Evolutionary conservation across 2,113 vertebrate genomes (phyloP).

Genomic region (Chunga burmeisteri): DNA sequence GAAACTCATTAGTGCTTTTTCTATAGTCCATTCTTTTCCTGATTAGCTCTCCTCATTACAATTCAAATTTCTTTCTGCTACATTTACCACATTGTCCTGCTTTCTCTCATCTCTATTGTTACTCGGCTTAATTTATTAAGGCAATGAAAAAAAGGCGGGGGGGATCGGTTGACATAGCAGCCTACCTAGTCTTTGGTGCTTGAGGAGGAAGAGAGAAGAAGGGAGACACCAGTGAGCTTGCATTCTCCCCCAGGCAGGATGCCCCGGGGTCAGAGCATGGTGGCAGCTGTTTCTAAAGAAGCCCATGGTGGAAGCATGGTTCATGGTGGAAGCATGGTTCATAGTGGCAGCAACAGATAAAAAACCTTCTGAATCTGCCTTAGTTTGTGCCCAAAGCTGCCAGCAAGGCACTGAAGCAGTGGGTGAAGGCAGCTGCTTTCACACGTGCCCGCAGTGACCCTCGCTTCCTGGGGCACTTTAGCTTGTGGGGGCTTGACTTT

Average conservation of each 20-base stretch:
- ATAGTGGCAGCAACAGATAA: neutral
- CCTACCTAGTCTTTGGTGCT: neutral
- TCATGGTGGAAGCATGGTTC: rapidly evolving
- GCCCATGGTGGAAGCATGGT: rapidly evolving
- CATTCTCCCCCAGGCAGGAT: neutral
- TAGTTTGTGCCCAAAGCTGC: neutral
- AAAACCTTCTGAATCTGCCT: neutral
- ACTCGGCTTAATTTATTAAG: conserved; percentile 58
- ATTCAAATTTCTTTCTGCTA: conserved; percentile 72
- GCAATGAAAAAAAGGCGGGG: neutral
- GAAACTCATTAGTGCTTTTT: conserved; percentile 71
- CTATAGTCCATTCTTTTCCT: conserved; percentile 69
- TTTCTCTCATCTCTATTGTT: conserved; percentile 67
- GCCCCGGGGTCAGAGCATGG: neutral
- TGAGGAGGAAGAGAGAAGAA: neutral
- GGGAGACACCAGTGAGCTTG: neutral
- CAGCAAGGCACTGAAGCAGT: neutral
- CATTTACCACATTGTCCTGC: conserved; percentile 69
- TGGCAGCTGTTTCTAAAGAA: neutral
- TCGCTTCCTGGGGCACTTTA: rapidly evolving
- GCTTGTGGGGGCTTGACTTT: neutral
- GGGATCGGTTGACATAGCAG: neutral
- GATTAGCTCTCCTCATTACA: conserved; percentile 70
- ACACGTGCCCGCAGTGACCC: neutral
- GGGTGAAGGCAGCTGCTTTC: neutral